Evolutionary conservation across 1,140 invertebrate genomes (phyloP), one percentile per base, ranked within the genome.

Genomic region (Lepidurus arcticus): DNA sequence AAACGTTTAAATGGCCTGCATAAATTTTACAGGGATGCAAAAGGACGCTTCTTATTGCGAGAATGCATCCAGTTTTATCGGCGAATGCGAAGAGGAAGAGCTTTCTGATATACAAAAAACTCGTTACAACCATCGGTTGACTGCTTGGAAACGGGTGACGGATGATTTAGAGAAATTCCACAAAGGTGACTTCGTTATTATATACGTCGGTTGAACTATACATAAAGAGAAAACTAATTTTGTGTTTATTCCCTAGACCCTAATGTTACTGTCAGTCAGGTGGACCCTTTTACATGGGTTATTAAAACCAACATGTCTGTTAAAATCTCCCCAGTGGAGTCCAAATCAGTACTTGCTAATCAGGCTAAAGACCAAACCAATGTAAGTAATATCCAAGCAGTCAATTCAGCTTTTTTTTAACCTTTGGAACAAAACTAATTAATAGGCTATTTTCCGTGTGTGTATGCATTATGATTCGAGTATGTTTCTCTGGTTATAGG

Each of bases 1-100:
- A 34, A 34, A 34, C 34, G 34, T 34, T 34, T 34, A 34, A 34
- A 34, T 34, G 34, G 34, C 34, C 34, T 3, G 34, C 3, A 34
- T 34, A 34, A 3, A 34, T 34, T 34, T 4, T 34, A 34, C 34
- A 34, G 34, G 34, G 34, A 34, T 34, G 34, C 34, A 34, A 34
- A 34, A 34, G 34, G 34, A 34, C 34, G 34, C 34, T 34, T 34
- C 34, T 34, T 34, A 34, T 34, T 4, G 34, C 34, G 34, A 2
- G 34, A 34, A 34, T 34, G 34, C 34, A 34, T 34, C 2, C 34
- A 4, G 34, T 34, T 34, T 34, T 34, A 34, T 34, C 34, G 2
- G 34, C 2, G 75, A 78, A 45, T 45, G 75, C 43, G 34, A 16
- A 73, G 53, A 65, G 53, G 53, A 65, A 65, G 53, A 65, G 53